phyloP scores from a whole-genome alignment of 1,140 invertebrate genomes.

The Apis dorsata region DNA sequence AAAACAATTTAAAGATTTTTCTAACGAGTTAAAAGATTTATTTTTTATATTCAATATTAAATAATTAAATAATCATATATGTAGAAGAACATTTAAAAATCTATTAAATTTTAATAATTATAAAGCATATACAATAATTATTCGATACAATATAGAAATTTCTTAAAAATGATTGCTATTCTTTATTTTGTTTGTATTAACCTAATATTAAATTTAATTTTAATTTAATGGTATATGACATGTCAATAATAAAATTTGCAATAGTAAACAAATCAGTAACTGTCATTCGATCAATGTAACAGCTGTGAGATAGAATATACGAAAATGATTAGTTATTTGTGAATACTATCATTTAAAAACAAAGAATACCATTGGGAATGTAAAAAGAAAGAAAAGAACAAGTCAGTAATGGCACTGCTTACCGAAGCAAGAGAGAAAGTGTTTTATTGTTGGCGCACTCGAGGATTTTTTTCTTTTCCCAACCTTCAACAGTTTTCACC shows the following conservation, averaged over 20 bases:
- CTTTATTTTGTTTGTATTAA: not conserved
- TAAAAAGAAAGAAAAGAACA: not conserved
- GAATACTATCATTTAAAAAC: slow-evolving; percentile 20
- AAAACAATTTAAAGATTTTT: not conserved
- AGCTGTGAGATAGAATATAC: slow-evolving; percentile 65
- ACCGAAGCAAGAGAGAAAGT: slow-evolving; percentile 77
- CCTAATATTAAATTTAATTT: not conserved
- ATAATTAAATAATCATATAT: too few relatives aligned
- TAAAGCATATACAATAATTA: not conserved
- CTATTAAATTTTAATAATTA: not conserved
- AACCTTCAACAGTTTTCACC: slow-evolving; percentile 98
- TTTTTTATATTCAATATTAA: not conserved
- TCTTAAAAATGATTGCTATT: not conserved
- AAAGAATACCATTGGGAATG: slow-evolving; percentile 25
- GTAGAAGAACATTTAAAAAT: not conserved
- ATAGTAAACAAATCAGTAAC: slow-evolving; percentile 68
- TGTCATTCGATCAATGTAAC: slow-evolving; percentile 72
- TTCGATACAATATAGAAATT: not conserved
- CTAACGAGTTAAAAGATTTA: not conserved
- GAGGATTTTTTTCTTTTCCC: slow-evolving; percentile 96
- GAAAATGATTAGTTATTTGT: slow-evolving; percentile 1
- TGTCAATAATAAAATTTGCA: not conserved
- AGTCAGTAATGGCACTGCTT: slow-evolving; percentile 52
- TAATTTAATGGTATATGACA: not conserved
- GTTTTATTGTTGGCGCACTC: slow-evolving; percentile 85